A percentile compares a stretch with the other conserved stretches of the same genome.
Conservation (phyloP, 2,113 vertebrate species). For the Dasyornis broadbenti region DNA sequence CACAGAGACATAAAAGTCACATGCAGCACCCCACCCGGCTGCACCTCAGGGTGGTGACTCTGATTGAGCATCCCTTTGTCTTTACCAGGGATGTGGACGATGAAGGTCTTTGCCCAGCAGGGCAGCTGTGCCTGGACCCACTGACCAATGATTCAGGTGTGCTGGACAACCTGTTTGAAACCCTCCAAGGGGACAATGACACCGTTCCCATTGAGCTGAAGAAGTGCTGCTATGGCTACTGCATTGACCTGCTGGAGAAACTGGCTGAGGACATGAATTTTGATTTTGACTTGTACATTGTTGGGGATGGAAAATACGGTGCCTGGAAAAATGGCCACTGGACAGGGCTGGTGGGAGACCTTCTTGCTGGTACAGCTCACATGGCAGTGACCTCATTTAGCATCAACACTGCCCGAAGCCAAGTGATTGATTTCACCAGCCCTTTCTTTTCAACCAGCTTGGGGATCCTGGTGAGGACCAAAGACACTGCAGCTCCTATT, state of each 20-base stretch:
- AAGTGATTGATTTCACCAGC: conserved; percentile 84
- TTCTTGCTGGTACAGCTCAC: conserved; percentile 78
- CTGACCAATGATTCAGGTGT: conserved; percentile 84
- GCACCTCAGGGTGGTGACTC: conserved; percentile 90
- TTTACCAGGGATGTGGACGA: conserved; percentile 90
- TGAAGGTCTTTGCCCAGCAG: conserved; percentile 90
- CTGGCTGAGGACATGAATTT: conserved; percentile 84
- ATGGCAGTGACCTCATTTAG: conserved; percentile 85
- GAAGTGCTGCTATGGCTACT: conserved; percentile 85
- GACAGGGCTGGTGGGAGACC: conserved; percentile 83
- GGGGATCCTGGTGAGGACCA: conserved; percentile 82
- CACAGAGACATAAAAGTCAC: conserved; percentile 76
- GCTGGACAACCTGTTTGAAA: conserved; percentile 85
- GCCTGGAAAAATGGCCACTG: conserved; percentile 82
- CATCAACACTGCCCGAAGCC: conserved; percentile 83
- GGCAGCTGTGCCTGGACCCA: conserved; percentile 91
- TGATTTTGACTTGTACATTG: conserved; percentile 83
- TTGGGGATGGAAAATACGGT: conserved; percentile 83
- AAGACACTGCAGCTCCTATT: conserved; percentile 82
- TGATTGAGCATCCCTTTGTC: conserved; percentile 94
- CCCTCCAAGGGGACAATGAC: conserved; percentile 83
- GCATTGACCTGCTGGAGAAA: conserved; percentile 82
- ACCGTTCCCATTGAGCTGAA: conserved; percentile 75
- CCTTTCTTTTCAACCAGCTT: conserved; percentile 85
- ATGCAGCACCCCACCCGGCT: conserved; percentile 72